A percentile compares a stretch with the other conserved stretches of the same genome.
phyloP scores from a whole-genome alignment of 1,140 invertebrate species.

The Drosophila punjabiensis region DNA sequence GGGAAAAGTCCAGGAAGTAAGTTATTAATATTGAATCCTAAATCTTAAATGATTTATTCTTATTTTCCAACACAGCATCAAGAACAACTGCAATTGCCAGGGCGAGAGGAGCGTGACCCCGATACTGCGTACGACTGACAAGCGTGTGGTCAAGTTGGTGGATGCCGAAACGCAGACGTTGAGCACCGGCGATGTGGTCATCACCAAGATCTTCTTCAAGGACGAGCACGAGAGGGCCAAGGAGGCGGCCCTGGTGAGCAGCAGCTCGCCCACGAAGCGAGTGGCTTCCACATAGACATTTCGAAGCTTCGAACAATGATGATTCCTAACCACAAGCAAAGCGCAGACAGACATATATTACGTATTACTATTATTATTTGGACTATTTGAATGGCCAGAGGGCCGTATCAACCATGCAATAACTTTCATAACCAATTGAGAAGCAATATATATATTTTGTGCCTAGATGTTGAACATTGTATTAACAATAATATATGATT shows the following conservation, averaged over 20 bases:
- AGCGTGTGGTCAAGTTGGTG: conserved; percentile 69
- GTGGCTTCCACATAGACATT: conserved; percentile 58
- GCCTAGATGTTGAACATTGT: conserved; percentile 84
- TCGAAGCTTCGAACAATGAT: conserved; percentile 58
- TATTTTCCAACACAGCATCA: conserved; percentile 53
- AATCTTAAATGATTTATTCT: no score
- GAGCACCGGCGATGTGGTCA: conserved; percentile 97
- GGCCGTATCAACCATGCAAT: conserved; percentile 45
- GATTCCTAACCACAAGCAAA: conserved; percentile 68
- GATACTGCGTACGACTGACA: conserved; percentile 61
- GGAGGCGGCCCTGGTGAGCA: conserved; percentile 85
- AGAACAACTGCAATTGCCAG: conserved; percentile 83
- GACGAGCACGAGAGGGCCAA: conserved; percentile 88
- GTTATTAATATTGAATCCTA: background rate
- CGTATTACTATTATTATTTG: conserved; percentile 69
- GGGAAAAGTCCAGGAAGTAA: conserved; percentile 82
- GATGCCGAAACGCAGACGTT: conserved; percentile 91
- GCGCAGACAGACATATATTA: conserved; percentile 58
- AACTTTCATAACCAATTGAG: conserved; percentile 60
- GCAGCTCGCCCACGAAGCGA: conserved; percentile 80
- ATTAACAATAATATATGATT: conserved; percentile 71
- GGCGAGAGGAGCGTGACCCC: conserved; percentile 77
- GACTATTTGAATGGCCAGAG: conserved; percentile 29
- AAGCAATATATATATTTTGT: conserved; percentile 84
- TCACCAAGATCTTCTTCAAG: conserved; percentile 94